Conservation (phyloP, 2,113 vertebrate species). For the Gymnorhina tibicen region DNA sequence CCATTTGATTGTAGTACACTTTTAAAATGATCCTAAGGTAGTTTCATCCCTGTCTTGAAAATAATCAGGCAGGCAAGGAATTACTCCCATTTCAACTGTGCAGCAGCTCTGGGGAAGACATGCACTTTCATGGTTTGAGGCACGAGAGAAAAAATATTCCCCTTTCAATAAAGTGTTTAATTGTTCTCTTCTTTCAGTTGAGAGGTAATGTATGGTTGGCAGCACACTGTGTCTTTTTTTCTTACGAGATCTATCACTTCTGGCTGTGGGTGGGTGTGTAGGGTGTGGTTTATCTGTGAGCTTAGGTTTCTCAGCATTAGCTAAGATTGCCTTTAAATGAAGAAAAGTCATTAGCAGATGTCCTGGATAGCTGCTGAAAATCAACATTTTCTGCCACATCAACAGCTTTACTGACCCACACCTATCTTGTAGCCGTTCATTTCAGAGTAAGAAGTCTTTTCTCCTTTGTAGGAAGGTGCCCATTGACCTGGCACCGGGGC, state of each 20-base stretch:
- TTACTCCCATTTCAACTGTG: slow-evolving; percentile 55
- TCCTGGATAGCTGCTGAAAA: background rate
- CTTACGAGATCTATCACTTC: background rate
- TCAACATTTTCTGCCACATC: background rate
- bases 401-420: background rate
- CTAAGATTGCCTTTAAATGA: background rate
- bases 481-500: background rate
- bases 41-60: slow-evolving; percentile 17
- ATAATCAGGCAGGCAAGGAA: background rate
- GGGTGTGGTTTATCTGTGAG: background rate
- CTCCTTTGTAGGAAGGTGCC: background rate
- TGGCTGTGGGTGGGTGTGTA: background rate
- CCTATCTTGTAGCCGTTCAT: background rate
- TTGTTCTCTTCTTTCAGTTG: slow-evolving; percentile 13
- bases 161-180: slow-evolving; percentile 51
- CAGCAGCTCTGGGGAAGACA: background rate
- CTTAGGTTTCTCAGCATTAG: background rate
- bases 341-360: background rate
- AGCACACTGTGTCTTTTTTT: background rate
- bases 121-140: slow-evolving; percentile 33
- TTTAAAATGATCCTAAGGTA: background rate
- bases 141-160: slow-evolving; percentile 41
- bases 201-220: slow-evolving; percentile 48
- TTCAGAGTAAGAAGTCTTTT: background rate
- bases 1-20: slow-evolving; percentile 29